Base-by-base conservation (phyloP, 2,113 vertebrate genomes). In the Chaetura pelagica region DNA sequence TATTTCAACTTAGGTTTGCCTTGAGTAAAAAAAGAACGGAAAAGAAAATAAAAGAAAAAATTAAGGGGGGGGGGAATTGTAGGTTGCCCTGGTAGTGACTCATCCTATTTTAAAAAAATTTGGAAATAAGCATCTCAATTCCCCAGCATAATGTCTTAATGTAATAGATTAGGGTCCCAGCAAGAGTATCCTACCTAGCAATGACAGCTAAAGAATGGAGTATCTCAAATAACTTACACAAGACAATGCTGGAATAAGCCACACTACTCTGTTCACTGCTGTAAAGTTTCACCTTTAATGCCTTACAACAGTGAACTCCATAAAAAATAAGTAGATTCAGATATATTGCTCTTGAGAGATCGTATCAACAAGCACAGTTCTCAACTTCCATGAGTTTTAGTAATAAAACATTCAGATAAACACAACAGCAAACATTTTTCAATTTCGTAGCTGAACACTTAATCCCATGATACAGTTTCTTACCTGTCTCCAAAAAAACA, bases 331-430 rank as follows among this genome's bases (percentile, higher is more conserved):
- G 23, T 44, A 72, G 20, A 79, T 77, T 77, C 13, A 96, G 71
- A 86, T 21, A 68, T 84, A 74, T 27, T 42, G 64, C 44, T 72
- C 77, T 52, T 17, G 0, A 18, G 66, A 91, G 58, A 91, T 40
- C n/a, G 52, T 20, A 79, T 5, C 40, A 87, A 79, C 38, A 87
- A 74, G 74, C 4, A 2, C 24, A 16, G 64, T 87, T 87, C 64
- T 35, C 81, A 89, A 0, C 40, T 82, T 87, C 58, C 59, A 76
- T 66, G 62, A 89, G 84, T 94, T 91, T 91, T 68, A 79, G 49
- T 57, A 87, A 89, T 29, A 93, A 87, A 92, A 20, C 27, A 82
- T 88, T 89, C 48, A 6, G 49, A 75, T 94, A 91, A 82, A 82
- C 24, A 85, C 38, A 90, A 55, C 42, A 79, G 75, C 40, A 84